A percentile compares a stretch with the other conserved stretches of the same genome.
Evolutionary conservation across 1,140 invertebrate species (phyloP).

Genomic region (Heliconius congener): DNA sequence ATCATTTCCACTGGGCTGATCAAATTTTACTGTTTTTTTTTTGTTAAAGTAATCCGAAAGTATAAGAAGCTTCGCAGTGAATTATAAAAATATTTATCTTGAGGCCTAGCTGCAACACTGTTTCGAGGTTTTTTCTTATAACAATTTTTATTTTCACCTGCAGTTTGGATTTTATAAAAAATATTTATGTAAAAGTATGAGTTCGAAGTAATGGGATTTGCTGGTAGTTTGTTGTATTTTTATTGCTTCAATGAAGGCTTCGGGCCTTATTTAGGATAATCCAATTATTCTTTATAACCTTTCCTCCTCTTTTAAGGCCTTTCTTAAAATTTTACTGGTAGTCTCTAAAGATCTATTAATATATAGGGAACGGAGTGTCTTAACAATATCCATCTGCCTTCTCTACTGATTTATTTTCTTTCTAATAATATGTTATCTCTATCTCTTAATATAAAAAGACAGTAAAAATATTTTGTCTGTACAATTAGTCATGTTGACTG

Average conservation of each 20-base stretch:
- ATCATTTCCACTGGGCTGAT: background rate
- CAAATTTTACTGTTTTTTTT: background rate
- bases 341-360: no score
- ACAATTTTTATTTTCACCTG: conserved; percentile 2
- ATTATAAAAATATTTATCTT: conserved; percentile 2
- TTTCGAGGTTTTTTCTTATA: background rate
- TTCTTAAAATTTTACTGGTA: background rate
- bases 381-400: no score
- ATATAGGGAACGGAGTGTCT: no score
- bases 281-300: background rate
- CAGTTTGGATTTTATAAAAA: background rate
- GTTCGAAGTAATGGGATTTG: background rate
- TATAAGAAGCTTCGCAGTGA: conserved; percentile 4
- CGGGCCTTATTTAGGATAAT: background rate
- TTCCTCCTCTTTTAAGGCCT: background rate
- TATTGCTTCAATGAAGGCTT: background rate
- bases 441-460: no score
- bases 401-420: no score
- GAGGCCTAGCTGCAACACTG: background rate
- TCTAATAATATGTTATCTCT: no score
- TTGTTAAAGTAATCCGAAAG: conserved; percentile 6
- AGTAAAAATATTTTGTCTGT: no score
- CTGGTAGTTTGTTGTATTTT: background rate
- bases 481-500: no score
- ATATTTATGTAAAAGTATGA: background rate